phyloP scores from a whole-genome alignment of 2,797 vertebrate genomes.

The Malacoraja senta region DNA sequence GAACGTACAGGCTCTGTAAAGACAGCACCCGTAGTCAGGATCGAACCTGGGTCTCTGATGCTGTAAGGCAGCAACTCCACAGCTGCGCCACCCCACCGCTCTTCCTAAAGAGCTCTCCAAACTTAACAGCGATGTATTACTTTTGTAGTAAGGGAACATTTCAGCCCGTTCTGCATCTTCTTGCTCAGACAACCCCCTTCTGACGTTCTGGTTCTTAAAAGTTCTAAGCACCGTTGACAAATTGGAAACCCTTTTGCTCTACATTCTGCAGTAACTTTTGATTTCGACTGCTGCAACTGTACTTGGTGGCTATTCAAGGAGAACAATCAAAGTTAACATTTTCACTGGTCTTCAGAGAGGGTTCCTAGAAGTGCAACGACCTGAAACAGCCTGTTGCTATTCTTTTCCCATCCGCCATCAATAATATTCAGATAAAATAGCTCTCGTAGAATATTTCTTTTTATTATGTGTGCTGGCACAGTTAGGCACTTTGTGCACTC shows the following conservation, averaged over 20 bases:
- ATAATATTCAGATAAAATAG: background rate
- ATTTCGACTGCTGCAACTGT: background rate
- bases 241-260: background rate
- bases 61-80: too few species aligned
- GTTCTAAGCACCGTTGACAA: background rate
- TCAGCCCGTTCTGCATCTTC: background rate
- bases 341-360: background rate
- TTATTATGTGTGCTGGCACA: background rate
- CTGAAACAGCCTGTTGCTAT: background rate
- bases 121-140: background rate
- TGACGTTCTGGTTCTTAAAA: background rate
- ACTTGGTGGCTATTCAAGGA: background rate
- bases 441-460: background rate
- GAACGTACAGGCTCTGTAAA: too few species aligned
- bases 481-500: background rate
- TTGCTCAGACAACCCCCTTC: background rate
- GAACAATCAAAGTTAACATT: background rate
- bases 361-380: background rate
- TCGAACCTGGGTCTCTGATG: too few species aligned
- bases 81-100: too few species aligned
- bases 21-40: too few species aligned
- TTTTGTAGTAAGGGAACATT: background rate
- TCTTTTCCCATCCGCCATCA: background rate
- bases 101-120: background rate
- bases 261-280: background rate